A percentile compares a stretch with the other conserved stretches of the same genome.
These are phyloP conservation scores for Drosophila niveifrons DNA, from an alignment of 2,888 invertebrate species.

Conservation along the genomic window DNA sequence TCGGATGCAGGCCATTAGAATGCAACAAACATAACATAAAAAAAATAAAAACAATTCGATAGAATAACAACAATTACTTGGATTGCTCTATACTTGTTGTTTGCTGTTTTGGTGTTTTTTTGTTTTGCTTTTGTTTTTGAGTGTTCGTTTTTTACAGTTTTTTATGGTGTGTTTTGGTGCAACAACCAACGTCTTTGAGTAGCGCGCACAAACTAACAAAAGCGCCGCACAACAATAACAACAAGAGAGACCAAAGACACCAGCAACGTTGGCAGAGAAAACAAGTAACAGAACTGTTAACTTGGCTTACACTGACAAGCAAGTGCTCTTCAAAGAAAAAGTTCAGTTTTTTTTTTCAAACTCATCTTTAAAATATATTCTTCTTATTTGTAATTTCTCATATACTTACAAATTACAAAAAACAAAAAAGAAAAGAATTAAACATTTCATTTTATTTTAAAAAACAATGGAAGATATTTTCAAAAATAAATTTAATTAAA, in stretches of 20 bases:
- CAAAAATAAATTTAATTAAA: no score
- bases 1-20: constrained; percentile 23
- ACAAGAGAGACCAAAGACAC: constrained; percentile 45
- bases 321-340: neutral
- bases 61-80: constrained; percentile 12
- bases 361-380: no score
- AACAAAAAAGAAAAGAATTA: no score
- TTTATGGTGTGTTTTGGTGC: constrained; percentile 24
- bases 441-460: no score
- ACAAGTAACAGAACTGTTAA: constrained; percentile 23
- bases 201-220: constrained; percentile 69
- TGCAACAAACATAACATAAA: constrained; percentile 27
- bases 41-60: constrained; percentile 19
- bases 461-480: no score
- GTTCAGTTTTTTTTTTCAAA: no score
- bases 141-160: constrained; percentile 15
- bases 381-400: no score
- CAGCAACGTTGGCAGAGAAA: constrained; percentile 38
- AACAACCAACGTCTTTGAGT: constrained; percentile 71
- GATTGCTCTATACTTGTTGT: constrained; percentile 21
- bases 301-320: constrained; percentile 1
- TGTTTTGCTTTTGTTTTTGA: constrained; percentile 2
- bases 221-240: constrained; percentile 57
- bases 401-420: no score
- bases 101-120: constrained; percentile 2